These are phyloP conservation scores for Cassiopea xamachana DNA, from an alignment of 30 jellyfish, hydroid and myxozoan genomes.

Conservation along the genomic window DNA sequence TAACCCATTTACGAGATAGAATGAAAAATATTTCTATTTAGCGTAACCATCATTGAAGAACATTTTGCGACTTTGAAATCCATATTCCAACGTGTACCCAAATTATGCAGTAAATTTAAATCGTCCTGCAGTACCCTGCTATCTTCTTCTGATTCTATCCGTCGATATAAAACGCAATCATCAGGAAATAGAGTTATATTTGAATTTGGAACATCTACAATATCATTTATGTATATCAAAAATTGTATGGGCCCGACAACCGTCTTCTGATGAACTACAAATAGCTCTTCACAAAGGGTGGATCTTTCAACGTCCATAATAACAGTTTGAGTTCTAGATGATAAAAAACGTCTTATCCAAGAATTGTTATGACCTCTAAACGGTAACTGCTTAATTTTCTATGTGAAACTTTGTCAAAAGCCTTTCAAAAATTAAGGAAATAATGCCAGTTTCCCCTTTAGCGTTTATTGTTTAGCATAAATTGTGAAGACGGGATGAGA, in stretches of 20 bases:
- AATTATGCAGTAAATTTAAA: constrained; percentile 5
- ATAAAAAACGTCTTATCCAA: constrained; percentile 18
- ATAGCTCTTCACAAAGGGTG: constrained; percentile 18
- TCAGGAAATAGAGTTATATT: constrained; percentile 21
- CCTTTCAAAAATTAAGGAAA: background rate
- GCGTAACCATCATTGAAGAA: constrained; percentile 44
- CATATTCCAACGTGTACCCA: constrained; percentile 57
- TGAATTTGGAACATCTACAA: constrained; percentile 3
- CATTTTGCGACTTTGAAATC: constrained; percentile 53
- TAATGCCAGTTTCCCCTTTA: constrained; percentile 4
- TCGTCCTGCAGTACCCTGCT: constrained; percentile 7
- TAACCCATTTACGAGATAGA: background rate
- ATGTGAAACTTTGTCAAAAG: background rate
- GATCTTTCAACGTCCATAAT: constrained; percentile 25
- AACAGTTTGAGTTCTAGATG: constrained; percentile 30
- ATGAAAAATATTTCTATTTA: constrained; percentile 1
- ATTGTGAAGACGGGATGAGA: background rate
- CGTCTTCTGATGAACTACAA: constrained; percentile 62
- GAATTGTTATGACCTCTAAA: background rate
- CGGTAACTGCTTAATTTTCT: background rate
- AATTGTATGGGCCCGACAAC: constrained; percentile 45
- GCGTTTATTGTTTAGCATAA: background rate
- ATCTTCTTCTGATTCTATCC: constrained; percentile 27
- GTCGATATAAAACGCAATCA: constrained; percentile 20
- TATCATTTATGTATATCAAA: constrained; percentile 43